Evolutionary conservation across 2,797 vertebrate species (phyloP), one percentile per base, ranked within the genome.

Genomic region (Cryptoblepharus egeriae): DNA sequence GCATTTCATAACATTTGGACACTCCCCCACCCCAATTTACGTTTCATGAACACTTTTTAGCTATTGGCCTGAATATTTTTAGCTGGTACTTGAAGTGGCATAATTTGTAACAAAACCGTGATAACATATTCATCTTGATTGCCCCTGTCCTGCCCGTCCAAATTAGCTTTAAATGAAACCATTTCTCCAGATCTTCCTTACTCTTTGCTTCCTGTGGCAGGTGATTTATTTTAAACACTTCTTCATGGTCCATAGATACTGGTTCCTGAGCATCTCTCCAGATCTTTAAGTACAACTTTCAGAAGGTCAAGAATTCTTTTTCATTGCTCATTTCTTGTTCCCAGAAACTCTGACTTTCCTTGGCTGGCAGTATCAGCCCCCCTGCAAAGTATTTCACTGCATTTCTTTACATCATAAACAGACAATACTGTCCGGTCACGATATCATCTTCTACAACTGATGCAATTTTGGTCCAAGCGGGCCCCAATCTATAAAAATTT

Each of bases 201-300:
- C 57, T 13, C 76, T 73, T 52, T 37, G 22, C 63, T 55, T 77
- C 42, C 67, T 77, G 68, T 39, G 49, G 32, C 32, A 30, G 42
- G n/a, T 18, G 76, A 71, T 70, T 71, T 2, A 39, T 71, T 64
- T 75, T 77, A 77, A 77, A 76, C 52, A 63, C 61, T 49, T 16
- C 5, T 70, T 77, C 39, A 52, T 13, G 39, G 16, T 64, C 32
- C 55, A n/a, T 39, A n/a, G 35, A 13, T 7, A n/a, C 22, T 24
- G 42, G 16, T 61, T 75, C 42, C 22, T 24, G 32, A 83, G 75
- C 4, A 39, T 77, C 57, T 70, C 13, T 39, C 26, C 20, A 30
- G 57, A 74, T 55, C 30, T 61, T n/a, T 2, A 69, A 82, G 63
- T 45, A 39, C 32, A 77, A n/a, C 58, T 52, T 61, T 37, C 35